Base-by-base conservation (phyloP, 1,140 invertebrate species). In the Sinonovacula constricta region DNA sequence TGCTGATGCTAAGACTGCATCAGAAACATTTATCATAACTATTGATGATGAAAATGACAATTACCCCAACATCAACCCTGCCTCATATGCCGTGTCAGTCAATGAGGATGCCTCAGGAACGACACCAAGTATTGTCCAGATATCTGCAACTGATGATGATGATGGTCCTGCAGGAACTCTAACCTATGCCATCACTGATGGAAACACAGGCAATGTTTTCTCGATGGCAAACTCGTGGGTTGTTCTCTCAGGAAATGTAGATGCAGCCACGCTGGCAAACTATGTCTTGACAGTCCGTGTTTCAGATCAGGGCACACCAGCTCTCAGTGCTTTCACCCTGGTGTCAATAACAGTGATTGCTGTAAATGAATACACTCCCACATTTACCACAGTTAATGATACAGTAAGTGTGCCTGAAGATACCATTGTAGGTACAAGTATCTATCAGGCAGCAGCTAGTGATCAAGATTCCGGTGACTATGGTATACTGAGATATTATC, bases 11-110 rank as follows among this genome's bases (percentile, higher is more conserved):
- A 65, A 33, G 15, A 60, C 63, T 7, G 74, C 51, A 2, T 60
- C 49, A 14, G 56, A 60, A 12, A 74, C 56, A 18, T 78, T 84
- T 30, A 60, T 26, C 7, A 62, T 84, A 30, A 82, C 83, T 7
- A 63, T 84, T n/a, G 75, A 62, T 28, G 83, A 84, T 74, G 49
- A 65, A 22, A 84, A 84, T 65, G 86, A 87, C 75, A 86, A 86
- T 68, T 68, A 68, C 34, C 86, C 86, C 0, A 67, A 81, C 34
- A 85, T 87, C 49, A 83, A 39, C 15, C 83, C 81, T 0, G 67
- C 71, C n/a, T 56, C 65, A 26, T 86, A 85, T 70, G 51, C 63
- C 12, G 60, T 71, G 33, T 74, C 54, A 34, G 74, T 86, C 10
- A 39, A 69, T 24, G 86, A 87, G 60, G 77, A 81, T 51, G 80